Percentiles rank a stretch among this genome's conserved stretches.
These are phyloP conservation scores for Diarsia rubi DNA, from an alignment of 2,888 invertebrate species.

Conservation along the genomic window DNA sequence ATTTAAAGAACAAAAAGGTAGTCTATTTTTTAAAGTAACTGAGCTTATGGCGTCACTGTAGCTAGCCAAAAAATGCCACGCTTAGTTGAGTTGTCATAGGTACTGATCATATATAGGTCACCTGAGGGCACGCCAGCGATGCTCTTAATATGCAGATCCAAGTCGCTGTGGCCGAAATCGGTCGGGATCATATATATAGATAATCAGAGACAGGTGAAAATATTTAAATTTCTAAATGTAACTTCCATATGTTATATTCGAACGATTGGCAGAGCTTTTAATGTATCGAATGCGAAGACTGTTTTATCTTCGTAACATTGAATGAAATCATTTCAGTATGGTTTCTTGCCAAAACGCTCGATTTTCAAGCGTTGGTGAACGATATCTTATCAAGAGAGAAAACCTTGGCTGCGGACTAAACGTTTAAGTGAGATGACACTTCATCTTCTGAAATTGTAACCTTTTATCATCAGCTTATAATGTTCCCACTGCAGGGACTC, in stretches of 20 bases:
- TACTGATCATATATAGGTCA: no score
- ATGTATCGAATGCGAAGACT: slow-evolving; percentile 26
- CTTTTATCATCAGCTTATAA: no score
- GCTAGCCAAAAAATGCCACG: no score
- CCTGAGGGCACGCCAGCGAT: no score
- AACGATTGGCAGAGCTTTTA: slow-evolving; percentile 26
- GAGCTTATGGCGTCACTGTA: no score
- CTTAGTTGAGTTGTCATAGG: no score
- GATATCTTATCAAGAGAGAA: slow-evolving; percentile 5
- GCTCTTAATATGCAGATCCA: no score
- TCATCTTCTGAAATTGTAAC: background rate
- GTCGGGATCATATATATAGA: no score
- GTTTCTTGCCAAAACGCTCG: slow-evolving; percentile 48
- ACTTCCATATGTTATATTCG: slow-evolving; percentile 6
- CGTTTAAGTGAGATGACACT: background rate
- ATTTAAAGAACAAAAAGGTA: no score
- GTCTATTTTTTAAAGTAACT: no score
- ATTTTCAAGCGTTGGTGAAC: slow-evolving; percentile 25
- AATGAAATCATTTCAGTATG: slow-evolving; percentile 28
- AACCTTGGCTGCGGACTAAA: background rate
- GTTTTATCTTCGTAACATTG: slow-evolving; percentile 41
- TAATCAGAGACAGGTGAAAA: background rate
- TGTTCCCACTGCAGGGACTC: no score
- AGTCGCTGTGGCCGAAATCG: no score
- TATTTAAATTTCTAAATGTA: background rate